Evolutionary conservation across 2,113 vertebrate genomes (phyloP), one percentile per base, ranked within the genome.

Genomic region (Muntiacus reevesi): DNA sequence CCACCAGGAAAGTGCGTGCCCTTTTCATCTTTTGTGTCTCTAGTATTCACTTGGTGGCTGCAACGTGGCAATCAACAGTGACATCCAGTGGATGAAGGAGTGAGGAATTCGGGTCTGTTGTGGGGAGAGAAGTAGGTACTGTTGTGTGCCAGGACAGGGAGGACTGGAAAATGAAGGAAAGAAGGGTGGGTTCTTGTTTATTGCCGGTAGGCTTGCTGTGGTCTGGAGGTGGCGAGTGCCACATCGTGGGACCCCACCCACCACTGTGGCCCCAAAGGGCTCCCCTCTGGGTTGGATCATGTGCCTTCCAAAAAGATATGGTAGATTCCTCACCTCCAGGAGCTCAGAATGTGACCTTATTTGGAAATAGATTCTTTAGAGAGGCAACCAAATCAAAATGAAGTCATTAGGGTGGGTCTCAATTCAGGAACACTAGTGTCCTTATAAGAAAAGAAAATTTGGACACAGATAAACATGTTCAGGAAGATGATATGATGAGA

Each of bases 381-480:
- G 30, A 88, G n/a, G 33, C 15, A 36, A 57, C 43, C 14, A 21
- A 52, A 76, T 91, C 43, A 64, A 33, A 57, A 27, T n/a, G 76
- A 76, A 21, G 40, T 67, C 47, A 25, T 40, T 19, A 12, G 43
- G 81, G 25, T 33, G 25, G 86, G 30, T 6, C n/a, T 43, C 11
- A 17, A 54, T 54, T 52, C 12, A 87, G 2, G 21, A 50, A 7
- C 15, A 50, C 33, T 25, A 47, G 36, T 36, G 23, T 57, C 64
- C 28, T 91, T 36, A 79, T 19, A 21, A 45, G 57, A 76, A 55
- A 40, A 79, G 71, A 62, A 28, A 52, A 25, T 19, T 10, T 43
- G 13, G 71, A 55, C 45, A 5, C 7, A n/a, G 84, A 40, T 45
- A 28, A n/a, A 14, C 2, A 1, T 0, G 7, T 16, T 2, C 0